Evolutionary conservation across 2,888 invertebrate species (phyloP).

Genomic region (Hypolimnas misippus): DNA sequence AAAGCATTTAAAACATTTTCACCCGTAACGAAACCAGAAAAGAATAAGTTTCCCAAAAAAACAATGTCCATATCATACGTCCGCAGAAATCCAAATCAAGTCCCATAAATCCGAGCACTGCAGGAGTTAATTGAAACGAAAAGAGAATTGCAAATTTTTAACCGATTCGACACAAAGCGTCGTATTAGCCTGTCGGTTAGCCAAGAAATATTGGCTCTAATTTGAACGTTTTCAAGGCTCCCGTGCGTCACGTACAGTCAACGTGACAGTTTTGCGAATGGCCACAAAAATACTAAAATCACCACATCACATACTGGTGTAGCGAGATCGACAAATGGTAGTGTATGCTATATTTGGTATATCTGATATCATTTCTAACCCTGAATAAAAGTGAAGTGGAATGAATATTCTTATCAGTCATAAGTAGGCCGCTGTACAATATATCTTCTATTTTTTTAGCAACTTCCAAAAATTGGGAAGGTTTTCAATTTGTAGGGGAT

Average conservation of each 20-base stretch:
- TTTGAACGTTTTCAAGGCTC: constrained; percentile 25
- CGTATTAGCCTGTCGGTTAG: constrained; percentile 24
- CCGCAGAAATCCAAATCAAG: neutral
- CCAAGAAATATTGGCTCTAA: constrained; percentile 28
- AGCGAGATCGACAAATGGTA: too few relatives aligned
- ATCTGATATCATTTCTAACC: neutral
- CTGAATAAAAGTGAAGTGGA: too few relatives aligned
- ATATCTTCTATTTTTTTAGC: too few relatives aligned
- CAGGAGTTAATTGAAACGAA: neutral
- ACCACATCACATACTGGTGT: constrained; percentile 6
- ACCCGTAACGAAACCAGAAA: too few relatives aligned
- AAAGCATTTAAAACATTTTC: too few relatives aligned
- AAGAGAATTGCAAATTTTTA: constrained; percentile 7
- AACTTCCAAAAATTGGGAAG: too few relatives aligned
- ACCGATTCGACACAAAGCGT: constrained; percentile 8
- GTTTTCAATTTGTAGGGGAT: too few relatives aligned
- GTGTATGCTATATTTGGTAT: too few relatives aligned
- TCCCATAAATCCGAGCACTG: neutral
- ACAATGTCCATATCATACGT: neutral
- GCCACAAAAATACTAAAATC: constrained; percentile 23
- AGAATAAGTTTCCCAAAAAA: too few relatives aligned
- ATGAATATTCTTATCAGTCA: too few relatives aligned
- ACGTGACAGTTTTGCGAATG: constrained; percentile 41
- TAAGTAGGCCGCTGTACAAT: too few relatives aligned
- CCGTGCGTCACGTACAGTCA: constrained; percentile 26